Base-by-base conservation (phyloP, 2,888 invertebrate species). In the Phania funesta region DNA sequence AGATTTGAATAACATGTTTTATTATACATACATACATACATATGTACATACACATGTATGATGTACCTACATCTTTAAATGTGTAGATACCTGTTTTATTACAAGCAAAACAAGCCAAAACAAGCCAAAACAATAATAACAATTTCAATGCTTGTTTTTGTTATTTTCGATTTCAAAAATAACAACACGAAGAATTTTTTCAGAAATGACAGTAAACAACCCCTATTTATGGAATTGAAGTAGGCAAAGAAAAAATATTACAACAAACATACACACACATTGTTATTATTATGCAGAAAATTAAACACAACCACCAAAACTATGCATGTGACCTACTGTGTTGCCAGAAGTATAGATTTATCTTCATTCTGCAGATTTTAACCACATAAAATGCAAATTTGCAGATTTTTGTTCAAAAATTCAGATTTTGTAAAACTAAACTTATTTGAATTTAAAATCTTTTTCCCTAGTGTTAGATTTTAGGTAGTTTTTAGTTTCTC, bases 151-250 rank as follows among this genome's bases (percentile, higher is more conserved):
- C 16, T 38, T 48, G 35, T 48, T 70, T 46, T 56, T 56, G 20
- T n/a, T 54, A 38, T 70, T 46, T 46, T 58, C 22, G 11, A 48
- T 65, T 46, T 18, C 16, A 46, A 46, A 74, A 65, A 16, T 50
- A 46, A 58, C 20, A 52, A 52, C 41, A 62, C n/a, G 41, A 29
- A n/a, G 38, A 22, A 44, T 44, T 54, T 44, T 3, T 32, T 54
- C 41, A 38, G 16, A 35, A 71, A 65, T 62, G 48, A 48, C 64
- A 44, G 13, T 22, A 50, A 60, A 62, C 73, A 65, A 68, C 76
- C 81, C 81, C 77, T 67, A 50, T 81, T 76, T 81, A 68, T 67
- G 81, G 81, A 56, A 73, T 46, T 58, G 26, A 35, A 70, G 32
- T 26, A 38, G 35, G 62, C 52, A 48, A 60, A 20, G 6, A 62